A percentile compares a stretch with the other conserved stretches of the same genome.
Evolutionary conservation across 2,888 invertebrate genomes (phyloP).

Genomic region (Sesamia inferens): DNA sequence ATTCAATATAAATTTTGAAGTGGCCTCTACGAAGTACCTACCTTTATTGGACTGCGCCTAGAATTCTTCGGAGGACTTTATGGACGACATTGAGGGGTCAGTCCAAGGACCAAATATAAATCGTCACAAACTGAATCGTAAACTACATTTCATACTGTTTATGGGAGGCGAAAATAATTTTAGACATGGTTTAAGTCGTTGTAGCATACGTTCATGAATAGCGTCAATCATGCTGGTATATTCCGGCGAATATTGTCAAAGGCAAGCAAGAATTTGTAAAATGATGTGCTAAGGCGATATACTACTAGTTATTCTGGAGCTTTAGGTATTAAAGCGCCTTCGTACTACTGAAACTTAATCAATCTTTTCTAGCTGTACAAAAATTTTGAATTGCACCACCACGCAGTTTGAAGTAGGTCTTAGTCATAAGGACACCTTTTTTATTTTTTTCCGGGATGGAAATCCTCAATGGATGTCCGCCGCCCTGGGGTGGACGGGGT

Average conservation of each 20-base stretch:
- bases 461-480: too few relatives aligned
- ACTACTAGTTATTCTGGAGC: not conserved
- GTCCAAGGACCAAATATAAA: slow-evolving; percentile 50
- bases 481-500: too few relatives aligned
- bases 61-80: slow-evolving; percentile 35
- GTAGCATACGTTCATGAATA: slow-evolving; percentile 25
- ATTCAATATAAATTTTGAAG: slow-evolving; percentile 37
- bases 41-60: slow-evolving; percentile 37
- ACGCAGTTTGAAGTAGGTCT: slow-evolving; percentile 11
- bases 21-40: slow-evolving; percentile 20
- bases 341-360: slow-evolving; percentile 8
- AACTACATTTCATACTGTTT: slow-evolving; percentile 55
- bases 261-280: slow-evolving; percentile 25
- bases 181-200: slow-evolving; percentile 27
- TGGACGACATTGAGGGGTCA: slow-evolving; percentile 54
- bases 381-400: slow-evolving; percentile 26
- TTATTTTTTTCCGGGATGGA: too few relatives aligned
- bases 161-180: slow-evolving; percentile 47
- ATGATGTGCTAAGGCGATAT: slow-evolving; percentile 15
- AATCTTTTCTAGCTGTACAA: slow-evolving; percentile 27
- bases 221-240: slow-evolving; percentile 39
- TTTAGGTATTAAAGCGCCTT: not conserved
- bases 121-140: slow-evolving; percentile 55
- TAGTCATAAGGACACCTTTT: slow-evolving; percentile 16
- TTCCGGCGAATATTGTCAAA: slow-evolving; percentile 34